Percentiles rank a stretch among this genome's conserved stretches.
Conservation (phyloP, 2,113 vertebrate species). For the Varanus salvator region DNA sequence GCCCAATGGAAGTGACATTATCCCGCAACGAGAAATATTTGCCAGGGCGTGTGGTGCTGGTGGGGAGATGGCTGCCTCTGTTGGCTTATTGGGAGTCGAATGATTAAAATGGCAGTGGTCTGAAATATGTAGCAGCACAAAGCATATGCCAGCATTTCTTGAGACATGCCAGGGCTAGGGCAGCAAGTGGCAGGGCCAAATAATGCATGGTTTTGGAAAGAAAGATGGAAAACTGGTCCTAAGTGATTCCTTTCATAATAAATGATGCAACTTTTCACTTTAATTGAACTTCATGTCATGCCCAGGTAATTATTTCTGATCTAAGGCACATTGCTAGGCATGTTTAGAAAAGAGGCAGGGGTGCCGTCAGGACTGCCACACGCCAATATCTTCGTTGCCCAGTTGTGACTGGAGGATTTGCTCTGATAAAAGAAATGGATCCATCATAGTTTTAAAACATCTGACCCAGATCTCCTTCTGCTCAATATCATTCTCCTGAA, state of each 20-base stretch:
- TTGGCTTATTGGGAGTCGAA: background rate
- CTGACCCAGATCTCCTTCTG: background rate
- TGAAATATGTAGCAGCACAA: accelerated
- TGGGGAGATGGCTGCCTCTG: background rate
- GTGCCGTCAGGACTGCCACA: background rate
- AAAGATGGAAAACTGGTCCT: background rate
- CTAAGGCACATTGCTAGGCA: too few species aligned
- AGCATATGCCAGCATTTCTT: too few species aligned
- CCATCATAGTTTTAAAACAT: background rate
- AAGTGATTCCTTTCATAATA: background rate
- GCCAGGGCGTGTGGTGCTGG: background rate
- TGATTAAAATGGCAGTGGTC: background rate
- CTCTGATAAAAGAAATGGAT: background rate
- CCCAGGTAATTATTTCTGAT: background rate
- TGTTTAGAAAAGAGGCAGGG: too few species aligned
- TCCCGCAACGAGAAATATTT: background rate
- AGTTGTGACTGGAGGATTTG: background rate
- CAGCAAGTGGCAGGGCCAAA: background rate
- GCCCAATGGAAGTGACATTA: too few species aligned
- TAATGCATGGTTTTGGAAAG: background rate
- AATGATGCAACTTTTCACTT: background rate
- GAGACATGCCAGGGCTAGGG: accelerated
- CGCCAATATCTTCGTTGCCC: background rate
- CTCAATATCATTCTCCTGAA: background rate
- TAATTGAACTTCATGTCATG: background rate